These are phyloP conservation scores for Mormyrus lacerda DNA, from an alignment of 2,113 vertebrate genomes.

Conservation along the genomic window DNA sequence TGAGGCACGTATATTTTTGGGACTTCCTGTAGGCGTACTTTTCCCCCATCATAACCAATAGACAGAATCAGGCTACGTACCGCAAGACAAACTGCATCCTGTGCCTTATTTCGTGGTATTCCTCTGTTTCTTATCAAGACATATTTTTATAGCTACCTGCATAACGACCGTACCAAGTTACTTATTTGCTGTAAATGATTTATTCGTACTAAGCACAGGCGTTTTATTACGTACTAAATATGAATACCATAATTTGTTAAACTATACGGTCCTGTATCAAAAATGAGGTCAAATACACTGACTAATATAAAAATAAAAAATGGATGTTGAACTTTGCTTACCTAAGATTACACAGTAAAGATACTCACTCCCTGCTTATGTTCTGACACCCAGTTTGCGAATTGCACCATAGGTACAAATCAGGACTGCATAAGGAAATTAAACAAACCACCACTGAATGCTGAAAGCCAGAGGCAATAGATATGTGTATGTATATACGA, in stretches of 20 bases:
- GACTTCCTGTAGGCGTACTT: slow-evolving; percentile 15
- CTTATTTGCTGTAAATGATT: not conserved
- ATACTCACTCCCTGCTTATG: slow-evolving; percentile 72
- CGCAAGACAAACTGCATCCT: not conserved
- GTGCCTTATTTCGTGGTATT: not conserved
- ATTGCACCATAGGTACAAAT: slow-evolving; percentile 79
- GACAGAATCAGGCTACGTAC: not conserved
- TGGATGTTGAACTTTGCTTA: not conserved
- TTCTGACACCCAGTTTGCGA: slow-evolving; percentile 71
- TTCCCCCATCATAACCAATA: not conserved
- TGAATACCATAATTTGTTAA: not conserved
- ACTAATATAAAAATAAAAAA: not conserved
- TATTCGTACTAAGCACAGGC: not conserved
- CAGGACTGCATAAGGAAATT: slow-evolving; percentile 69
- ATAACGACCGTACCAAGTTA: not conserved
- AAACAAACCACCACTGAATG: slow-evolving; percentile 78
- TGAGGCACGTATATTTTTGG: slow-evolving; percentile 7
- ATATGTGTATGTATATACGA: not conserved
- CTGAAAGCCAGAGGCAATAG: slow-evolving; percentile 38
- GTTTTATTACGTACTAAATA: not conserved
- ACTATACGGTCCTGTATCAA: not conserved
- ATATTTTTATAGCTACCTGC: not conserved
- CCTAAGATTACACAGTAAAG: not conserved
- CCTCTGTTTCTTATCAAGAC: not conserved
- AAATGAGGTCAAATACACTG: not conserved